Evolutionary conservation across 2,888 invertebrate genomes (phyloP).

Genomic region (Andrena minutula): DNA sequence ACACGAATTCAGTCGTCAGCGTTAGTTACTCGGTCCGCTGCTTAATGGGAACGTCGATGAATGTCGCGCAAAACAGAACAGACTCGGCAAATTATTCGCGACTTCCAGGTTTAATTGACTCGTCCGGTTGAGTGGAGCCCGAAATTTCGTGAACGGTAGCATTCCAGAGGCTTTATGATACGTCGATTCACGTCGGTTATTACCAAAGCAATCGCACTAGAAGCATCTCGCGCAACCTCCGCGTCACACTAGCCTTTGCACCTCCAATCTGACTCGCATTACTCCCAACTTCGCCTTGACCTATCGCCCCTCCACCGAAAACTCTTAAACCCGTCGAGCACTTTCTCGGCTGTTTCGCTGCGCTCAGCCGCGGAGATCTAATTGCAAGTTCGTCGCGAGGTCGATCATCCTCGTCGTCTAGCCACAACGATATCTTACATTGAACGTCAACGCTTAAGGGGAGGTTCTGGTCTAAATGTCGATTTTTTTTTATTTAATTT

Average conservation of each 20-base stretch:
- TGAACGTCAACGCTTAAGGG: too few species aligned
- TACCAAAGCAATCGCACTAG: not conserved
- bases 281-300: not conserved
- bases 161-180: not conserved
- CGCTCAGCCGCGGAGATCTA: not conserved
- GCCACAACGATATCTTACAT: too few species aligned
- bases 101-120: not conserved
- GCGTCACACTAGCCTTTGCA: not conserved
- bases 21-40: conserved; percentile 2
- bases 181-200: not conserved
- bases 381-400: too few species aligned
- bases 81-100: not conserved
- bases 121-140: not conserved
- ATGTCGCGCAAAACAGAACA: not conserved
- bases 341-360: not conserved
- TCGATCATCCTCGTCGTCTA: too few species aligned
- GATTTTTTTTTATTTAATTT: too few species aligned
- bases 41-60: conserved; percentile 23
- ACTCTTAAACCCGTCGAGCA: not conserved
- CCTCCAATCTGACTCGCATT: not conserved
- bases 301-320: not conserved
- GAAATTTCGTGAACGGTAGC: not conserved
- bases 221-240: not conserved
- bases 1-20: conserved; percentile 9
- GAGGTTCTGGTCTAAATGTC: too few species aligned